Percentiles rank a stretch among this genome's conserved stretches.
phyloP scores from a whole-genome alignment of 1,140 invertebrate species.

The Panagrolaimus sp. region DNA sequence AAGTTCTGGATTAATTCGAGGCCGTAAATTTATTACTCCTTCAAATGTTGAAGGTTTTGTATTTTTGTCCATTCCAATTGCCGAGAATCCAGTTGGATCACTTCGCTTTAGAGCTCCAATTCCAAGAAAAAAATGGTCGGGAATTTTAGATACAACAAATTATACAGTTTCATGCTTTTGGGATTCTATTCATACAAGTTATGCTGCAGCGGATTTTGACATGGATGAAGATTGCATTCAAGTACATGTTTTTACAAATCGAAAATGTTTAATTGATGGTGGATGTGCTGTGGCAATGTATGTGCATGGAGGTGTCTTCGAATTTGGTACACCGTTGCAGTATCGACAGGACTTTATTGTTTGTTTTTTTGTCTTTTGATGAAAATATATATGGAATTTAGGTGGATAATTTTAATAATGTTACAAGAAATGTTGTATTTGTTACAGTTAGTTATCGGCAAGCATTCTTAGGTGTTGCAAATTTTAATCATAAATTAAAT shows the following conservation, averaged over 20 bases:
- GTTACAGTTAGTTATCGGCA: background rate
- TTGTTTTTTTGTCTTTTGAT: background rate
- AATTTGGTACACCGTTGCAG: background rate
- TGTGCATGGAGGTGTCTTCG: conserved; percentile 2
- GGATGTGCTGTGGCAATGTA: background rate
- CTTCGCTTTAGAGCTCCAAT: background rate
- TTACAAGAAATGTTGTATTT: conserved; percentile 8
- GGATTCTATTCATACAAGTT: background rate
- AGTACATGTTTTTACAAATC: background rate
- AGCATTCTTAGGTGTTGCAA: background rate
- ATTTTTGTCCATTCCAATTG: background rate
- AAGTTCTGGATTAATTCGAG: background rate
- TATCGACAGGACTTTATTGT: background rate
- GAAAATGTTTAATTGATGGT: background rate
- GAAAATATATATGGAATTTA: background rate
- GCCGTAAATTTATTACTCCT: background rate
- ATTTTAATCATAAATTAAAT: conserved; percentile 13
- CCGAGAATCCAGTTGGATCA: background rate
- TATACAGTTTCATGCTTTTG: background rate
- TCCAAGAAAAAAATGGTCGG: background rate
- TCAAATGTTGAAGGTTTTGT: background rate
- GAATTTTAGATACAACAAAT: background rate
- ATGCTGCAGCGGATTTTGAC: background rate
- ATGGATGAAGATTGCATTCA: conserved; percentile 11
- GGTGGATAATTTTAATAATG: conserved; percentile 12